A percentile compares a stretch with the other conserved stretches of the same genome.
phyloP scores from a whole-genome alignment of 2,888 invertebrate species.

The Macaria notata region DNA sequence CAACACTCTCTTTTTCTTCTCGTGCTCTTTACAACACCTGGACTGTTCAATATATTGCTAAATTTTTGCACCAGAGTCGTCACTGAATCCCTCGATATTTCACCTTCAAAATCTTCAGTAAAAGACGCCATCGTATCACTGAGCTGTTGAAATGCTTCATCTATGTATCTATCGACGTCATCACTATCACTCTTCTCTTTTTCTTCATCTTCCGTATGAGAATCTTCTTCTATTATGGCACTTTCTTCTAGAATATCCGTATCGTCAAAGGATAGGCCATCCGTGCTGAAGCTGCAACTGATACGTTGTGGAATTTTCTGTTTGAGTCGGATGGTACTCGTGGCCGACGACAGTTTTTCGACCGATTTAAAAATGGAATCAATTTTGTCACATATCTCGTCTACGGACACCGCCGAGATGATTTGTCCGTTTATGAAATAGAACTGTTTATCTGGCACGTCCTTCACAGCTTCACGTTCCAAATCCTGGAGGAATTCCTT shows the following conservation, averaged over 20 bases:
- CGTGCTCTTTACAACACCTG: conserved; percentile 50
- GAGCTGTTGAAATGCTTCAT: conserved; percentile 65
- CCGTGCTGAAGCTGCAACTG: conserved; percentile 63
- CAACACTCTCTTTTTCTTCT: conserved; percentile 56
- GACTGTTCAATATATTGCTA: conserved; percentile 55
- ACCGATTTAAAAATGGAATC: conserved; percentile 71
- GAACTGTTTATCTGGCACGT: conserved; percentile 48
- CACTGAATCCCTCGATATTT: conserved; percentile 55
- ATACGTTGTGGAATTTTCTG: conserved; percentile 52
- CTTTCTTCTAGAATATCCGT: conserved; percentile 37
- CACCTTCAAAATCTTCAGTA: conserved; percentile 39
- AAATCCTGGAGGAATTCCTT: conserved; percentile 61
- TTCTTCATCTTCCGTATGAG: conserved; percentile 8
- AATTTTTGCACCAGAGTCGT: conserved; percentile 67
- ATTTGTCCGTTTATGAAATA: conserved; percentile 61
- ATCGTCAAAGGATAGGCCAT: conserved; percentile 65
- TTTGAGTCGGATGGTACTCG: conserved; percentile 51
- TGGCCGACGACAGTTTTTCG: conserved; percentile 59
- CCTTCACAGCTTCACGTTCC: conserved; percentile 36
- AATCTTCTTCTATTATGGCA: background rate
- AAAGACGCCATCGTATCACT: conserved; percentile 50
- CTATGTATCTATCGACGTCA: conserved; percentile 63
- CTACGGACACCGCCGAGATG: conserved; percentile 63
- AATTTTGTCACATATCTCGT: conserved; percentile 65
- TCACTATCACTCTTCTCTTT: conserved; percentile 43